phyloP scores from a whole-genome alignment of 2,888 invertebrate genomes.

The Azorinus chamasolen region DNA sequence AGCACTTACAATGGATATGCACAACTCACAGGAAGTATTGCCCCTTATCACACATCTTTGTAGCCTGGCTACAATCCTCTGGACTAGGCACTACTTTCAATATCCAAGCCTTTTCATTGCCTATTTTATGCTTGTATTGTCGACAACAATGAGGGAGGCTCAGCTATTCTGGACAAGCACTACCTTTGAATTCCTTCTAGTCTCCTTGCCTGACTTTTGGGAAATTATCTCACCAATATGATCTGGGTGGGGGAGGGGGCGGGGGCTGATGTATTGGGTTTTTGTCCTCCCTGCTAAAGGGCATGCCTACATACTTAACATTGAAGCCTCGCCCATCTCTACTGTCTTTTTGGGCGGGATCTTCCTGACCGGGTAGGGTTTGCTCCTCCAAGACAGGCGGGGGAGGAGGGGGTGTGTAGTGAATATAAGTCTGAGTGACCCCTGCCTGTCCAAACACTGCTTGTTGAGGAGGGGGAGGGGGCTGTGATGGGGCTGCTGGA shows the following conservation, averaged over 20 bases:
- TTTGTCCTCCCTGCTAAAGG: constrained; percentile 31
- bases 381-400: constrained; percentile 37
- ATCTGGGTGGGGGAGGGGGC: constrained; percentile 43
- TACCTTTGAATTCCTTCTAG: too few relatives aligned
- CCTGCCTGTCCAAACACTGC: constrained; percentile 1
- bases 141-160: too few relatives aligned
- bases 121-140: too few relatives aligned
- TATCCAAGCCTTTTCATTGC: too few relatives aligned
- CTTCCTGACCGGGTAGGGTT: constrained; percentile 1
- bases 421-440: not conserved
- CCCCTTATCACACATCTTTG: too few relatives aligned
- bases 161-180: too few relatives aligned
- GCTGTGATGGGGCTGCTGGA: too few relatives aligned
- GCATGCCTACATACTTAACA: constrained; percentile 31
- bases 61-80: too few relatives aligned
- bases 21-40: too few relatives aligned
- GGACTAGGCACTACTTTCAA: too few relatives aligned
- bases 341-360: not conserved
- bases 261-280: constrained; percentile 42
- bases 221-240: constrained; percentile 22
- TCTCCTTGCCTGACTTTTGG: too few relatives aligned
- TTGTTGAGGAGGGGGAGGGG: not conserved
- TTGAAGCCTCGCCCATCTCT: constrained; percentile 33
- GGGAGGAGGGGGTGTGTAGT: constrained; percentile 35
- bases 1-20: too few relatives aligned